phyloP scores from a whole-genome alignment of 64 coral and sea anemone species.

The Platygyra sinensis region DNA sequence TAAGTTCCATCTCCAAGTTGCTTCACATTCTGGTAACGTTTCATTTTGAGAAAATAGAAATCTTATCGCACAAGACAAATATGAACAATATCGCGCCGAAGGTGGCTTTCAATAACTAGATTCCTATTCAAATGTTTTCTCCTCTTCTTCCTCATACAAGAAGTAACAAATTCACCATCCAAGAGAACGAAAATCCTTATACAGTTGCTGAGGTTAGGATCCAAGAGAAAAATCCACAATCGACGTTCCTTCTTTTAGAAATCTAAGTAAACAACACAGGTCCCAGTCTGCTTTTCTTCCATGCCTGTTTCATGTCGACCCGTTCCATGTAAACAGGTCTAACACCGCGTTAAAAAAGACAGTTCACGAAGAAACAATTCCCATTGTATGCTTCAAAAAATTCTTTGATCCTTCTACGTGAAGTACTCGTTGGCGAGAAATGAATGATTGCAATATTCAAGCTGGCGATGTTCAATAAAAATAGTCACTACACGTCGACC shows the following conservation, averaged over 20 bases:
- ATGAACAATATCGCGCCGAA: slow-evolving; percentile 13
- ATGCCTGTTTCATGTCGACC: not conserved
- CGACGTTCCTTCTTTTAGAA: slow-evolving; percentile 19
- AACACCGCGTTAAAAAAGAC: not conserved
- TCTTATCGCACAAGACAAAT: slow-evolving; percentile 1
- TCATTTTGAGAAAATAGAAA: slow-evolving; percentile 56
- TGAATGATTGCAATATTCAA: not conserved
- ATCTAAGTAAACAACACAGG: slow-evolving; percentile 38
- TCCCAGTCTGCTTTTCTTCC: not conserved
- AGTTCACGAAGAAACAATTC: not conserved
- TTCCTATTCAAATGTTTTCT: not conserved
- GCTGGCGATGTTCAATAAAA: not conserved
- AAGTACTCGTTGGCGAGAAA: not conserved
- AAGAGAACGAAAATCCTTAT: not conserved
- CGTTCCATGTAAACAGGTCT: not conserved
- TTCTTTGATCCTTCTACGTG: not conserved
- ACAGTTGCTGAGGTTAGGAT: not conserved
- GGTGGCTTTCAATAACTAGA: not conserved
- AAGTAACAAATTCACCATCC: not conserved
- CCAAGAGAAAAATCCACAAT: not conserved
- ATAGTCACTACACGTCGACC: not conserved
- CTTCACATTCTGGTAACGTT: slow-evolving; percentile 88
- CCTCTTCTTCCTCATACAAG: slow-evolving; percentile 33
- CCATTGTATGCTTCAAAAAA: not conserved
- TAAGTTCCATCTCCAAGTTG: slow-evolving; percentile 96